Percentiles rank a stretch among this genome's conserved stretches.
Evolutionary conservation across 2,797 vertebrate species (phyloP).

Genomic region (Characodon lateralis): DNA sequence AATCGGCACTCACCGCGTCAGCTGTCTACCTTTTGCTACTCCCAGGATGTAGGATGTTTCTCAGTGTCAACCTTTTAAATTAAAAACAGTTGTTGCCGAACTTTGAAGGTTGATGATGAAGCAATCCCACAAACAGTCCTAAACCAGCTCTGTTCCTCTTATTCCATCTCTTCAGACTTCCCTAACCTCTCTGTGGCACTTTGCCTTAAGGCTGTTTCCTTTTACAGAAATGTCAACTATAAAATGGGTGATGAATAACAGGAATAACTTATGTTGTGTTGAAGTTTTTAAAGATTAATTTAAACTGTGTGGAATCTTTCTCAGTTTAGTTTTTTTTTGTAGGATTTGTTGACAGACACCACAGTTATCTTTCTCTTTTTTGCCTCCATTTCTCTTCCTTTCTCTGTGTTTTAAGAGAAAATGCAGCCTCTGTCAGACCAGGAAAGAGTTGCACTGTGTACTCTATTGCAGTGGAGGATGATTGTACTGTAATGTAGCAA

Average conservation of each 20-base stretch:
- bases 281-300: background rate
- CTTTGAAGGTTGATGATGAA: slow-evolving; percentile 9
- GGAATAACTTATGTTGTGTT: background rate
- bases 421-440: slow-evolving; percentile 40
- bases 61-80: slow-evolving; percentile 11
- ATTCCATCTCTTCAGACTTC: background rate
- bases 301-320: background rate
- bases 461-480: slow-evolving; percentile 48
- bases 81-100: slow-evolving; percentile 25
- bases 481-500: slow-evolving; percentile 75
- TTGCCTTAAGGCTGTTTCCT: background rate
- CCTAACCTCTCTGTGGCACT: slow-evolving; percentile 8
- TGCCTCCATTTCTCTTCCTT: slow-evolving; percentile 15
- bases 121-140: slow-evolving; percentile 21
- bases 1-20: background rate
- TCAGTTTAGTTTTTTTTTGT: background rate
- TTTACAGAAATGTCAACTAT: slow-evolving; percentile 6
- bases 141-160: background rate
- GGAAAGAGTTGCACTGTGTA: slow-evolving; percentile 36
- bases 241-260: slow-evolving; percentile 12
- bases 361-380: slow-evolving; percentile 10
- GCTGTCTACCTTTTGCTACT: slow-evolving; percentile 7
- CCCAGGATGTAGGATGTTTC: background rate
- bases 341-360: slow-evolving; percentile 24
- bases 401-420: slow-evolving; percentile 36